phyloP scores from a whole-genome alignment of 1,140 invertebrate genomes.

The Chelonus insularis region DNA sequence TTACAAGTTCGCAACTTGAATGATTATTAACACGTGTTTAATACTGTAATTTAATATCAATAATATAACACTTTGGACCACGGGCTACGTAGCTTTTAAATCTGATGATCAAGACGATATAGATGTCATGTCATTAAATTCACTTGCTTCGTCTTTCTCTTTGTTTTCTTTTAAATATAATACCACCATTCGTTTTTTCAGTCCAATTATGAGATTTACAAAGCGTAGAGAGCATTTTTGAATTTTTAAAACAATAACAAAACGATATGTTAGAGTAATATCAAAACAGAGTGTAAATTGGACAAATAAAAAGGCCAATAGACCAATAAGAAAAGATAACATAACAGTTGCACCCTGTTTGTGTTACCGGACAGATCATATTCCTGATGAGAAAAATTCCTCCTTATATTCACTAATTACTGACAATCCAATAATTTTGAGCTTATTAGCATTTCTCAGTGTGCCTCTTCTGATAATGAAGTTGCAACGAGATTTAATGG shows the following conservation, averaged over 20 bases:
- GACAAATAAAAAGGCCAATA: background rate
- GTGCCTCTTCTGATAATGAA: conserved; percentile 54
- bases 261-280: conserved; percentile 13
- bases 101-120: conserved; percentile 19
- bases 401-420: too few relatives aligned
- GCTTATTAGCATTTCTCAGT: too few relatives aligned
- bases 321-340: background rate
- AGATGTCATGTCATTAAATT: background rate
- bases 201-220: background rate
- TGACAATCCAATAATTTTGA: too few relatives aligned
- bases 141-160: background rate
- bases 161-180: conserved; percentile 10
- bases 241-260: conserved; percentile 14
- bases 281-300: conserved; percentile 9
- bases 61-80: conserved; percentile 39
- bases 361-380: background rate
- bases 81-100: conserved; percentile 38
- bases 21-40: conserved; percentile 49
- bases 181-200: conserved; percentile 28
- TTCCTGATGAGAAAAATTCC: too few relatives aligned
- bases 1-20: conserved; percentile 38
- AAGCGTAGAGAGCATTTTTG: conserved; percentile 13
- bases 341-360: background rate
- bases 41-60: conserved; percentile 57
- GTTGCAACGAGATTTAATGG: conserved; percentile 58